Base-by-base conservation (phyloP, 1,140 invertebrate species). In the Lysiphlebus fabarum region DNA sequence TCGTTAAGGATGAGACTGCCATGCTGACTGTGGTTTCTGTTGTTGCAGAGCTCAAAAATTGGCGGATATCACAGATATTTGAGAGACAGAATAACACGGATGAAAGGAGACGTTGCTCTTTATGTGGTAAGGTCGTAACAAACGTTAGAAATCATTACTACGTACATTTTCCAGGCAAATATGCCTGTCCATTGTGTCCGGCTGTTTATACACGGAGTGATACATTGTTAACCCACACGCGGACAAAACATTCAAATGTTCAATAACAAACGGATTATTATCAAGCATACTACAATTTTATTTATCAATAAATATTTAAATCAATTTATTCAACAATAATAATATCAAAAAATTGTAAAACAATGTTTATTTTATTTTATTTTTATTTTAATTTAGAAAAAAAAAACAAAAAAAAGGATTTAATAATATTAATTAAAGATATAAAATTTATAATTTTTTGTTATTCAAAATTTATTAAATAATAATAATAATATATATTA, bases 71-170 rank as follows among this genome's bases (percentile, higher is more conserved):
- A 69, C 83, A 84, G 76, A 81, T 85, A 72, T 86, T 86, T 79
- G 83, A 84, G 75, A 81, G 84, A 71, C 81, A 84, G 63, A 84
- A 82, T 70, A 81, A 80, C 68, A 79, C 75, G 76, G 82, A 84
- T 75, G 84, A 86, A 76, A 78, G 83, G 72, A 81, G 83, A 71
- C 78, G 83, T 67, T 86, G 85, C 76, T 82, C 83, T 67, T 77
- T 85, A 69, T 86, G 85, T 72, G 84, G 85, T 69, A 86, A 86
- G 80, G 82, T 86, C 68, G 84, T 86, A 62, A 85, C 84, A 68
- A 85, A 86, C 76, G 84, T 85, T 65, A 78, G 85, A 64, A 86
- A 86, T 78, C 85, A 86, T 71, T 85, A 86, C 80, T 85, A 86
- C 73, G 85, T 86, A 59, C 85, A 86, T 75, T 86, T 84, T 69